Evolutionary conservation across 2,797 vertebrate genomes (phyloP), one percentile per base, ranked within the genome.

Genomic region (Sarcoramphus papa): DNA sequence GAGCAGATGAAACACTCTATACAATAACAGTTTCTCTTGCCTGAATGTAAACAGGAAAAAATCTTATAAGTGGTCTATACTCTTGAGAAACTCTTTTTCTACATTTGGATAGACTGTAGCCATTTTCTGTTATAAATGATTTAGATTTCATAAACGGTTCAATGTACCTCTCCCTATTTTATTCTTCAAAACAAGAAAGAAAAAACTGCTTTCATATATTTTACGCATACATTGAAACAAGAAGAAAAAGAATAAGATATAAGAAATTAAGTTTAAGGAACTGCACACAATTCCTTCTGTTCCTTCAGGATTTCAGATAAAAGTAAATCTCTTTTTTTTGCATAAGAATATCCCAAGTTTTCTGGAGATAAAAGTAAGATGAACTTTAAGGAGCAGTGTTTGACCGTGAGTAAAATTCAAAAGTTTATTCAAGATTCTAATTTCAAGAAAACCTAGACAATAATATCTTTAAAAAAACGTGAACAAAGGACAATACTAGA

Each of bases 1-100:
- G 90, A 97, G 70, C 78, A 95, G 90, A 95, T 91, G 86, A 96
- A 96, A 92, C 62, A 72, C 69, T 95, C 60, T 57, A 27, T 73
- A 92, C 25, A 91, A 56, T 83, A 95, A 90, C 62, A 92, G 48
- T 83, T 95, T 95, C 74, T 83, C 23, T 70, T 95, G 51, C 41
- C 63, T 70, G 45, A 70, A 83, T 22, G 68, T 77, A 95, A 94
- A 96, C 84, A 89, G 59, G 41, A 40, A 84, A 94, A 91, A 80
- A 50, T 54, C 60, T 78, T 92, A 16, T 62, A 96, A 93, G 67
- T 92, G 23, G 12, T 59, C 79, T 80, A 48, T 79, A 68, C 57
- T 88, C 80, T 72, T 81, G 86, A 96, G 85, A 96, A 96, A 79
- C 30, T 48, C 14, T 67, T 93, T 84, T 91, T 81, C 54, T 63